A percentile compares a stretch with the other conserved stretches of the same genome.
phyloP scores from a whole-genome alignment of 2,113 vertebrate genomes.

The Rhineura floridana region DNA sequence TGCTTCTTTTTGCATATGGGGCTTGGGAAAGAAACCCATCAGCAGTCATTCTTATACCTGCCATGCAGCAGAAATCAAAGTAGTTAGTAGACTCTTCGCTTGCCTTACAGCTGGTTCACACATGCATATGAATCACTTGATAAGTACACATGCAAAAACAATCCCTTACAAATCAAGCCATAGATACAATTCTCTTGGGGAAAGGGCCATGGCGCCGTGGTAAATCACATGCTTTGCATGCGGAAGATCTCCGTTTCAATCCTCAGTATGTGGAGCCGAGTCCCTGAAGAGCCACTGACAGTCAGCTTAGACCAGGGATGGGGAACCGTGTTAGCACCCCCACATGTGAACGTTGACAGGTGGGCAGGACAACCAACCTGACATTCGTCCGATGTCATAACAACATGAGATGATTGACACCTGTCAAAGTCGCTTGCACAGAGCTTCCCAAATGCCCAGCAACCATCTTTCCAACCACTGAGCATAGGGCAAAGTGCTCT shows the following conservation, averaged over 20 bases:
- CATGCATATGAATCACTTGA: background rate
- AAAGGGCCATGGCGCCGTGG: background rate
- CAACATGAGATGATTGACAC: no score
- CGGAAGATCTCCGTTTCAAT: background rate
- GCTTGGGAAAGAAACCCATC: background rate
- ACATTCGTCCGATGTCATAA: no score
- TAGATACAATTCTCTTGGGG: background rate
- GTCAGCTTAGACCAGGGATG: no score
- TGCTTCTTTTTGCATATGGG: background rate
- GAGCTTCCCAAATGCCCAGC: no score
- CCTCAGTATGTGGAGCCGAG: no score
- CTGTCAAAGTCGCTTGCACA: no score
- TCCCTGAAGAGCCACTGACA: background rate
- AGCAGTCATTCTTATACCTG: background rate
- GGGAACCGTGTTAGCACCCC: no score
- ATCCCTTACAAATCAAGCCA: background rate
- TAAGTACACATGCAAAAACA: background rate
- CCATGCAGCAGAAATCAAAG: background rate
- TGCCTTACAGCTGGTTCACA: background rate
- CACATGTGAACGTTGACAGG: no score
- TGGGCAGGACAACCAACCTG: no score
- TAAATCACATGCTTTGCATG: background rate
- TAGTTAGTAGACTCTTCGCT: background rate
- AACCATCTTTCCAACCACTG: no score
- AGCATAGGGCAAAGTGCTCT: no score